Base-by-base conservation (phyloP, 2,113 vertebrate genomes). In the Deroptyus accipitrinus region DNA sequence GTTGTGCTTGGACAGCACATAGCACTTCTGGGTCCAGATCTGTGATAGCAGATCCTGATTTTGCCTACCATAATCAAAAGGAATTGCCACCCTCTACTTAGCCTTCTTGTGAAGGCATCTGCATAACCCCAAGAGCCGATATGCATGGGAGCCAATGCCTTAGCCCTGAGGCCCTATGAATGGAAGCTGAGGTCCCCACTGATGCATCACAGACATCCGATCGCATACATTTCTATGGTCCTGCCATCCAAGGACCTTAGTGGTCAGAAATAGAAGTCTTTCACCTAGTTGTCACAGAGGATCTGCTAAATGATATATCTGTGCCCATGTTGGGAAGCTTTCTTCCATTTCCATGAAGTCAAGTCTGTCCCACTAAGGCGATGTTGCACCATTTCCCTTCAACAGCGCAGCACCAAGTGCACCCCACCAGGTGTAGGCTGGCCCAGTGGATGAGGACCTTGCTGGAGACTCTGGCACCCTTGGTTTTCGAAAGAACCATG, bases 261-360 rank as follows among this genome's bases (percentile, higher is more conserved):
- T 33, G 8, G 16, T 35, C 84, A 73, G 78, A 90, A 89, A 63
- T 23, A 9, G 0, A 22, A 68, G 27, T 74, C 57, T 68, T 75
- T n/a, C 23, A 61, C 30, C 30, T 6, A n/a, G 41, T n/a, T 23
- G 37, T 25, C n/a, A 13, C 55, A 48, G 31, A 69, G 17, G 22
- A 70, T 25, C 27, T 35, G 24, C 0, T 0, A 39, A 82, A 55
- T 5, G 1, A 28, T 10, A 2, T 4, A 3, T n/a, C 55, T 17
- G 0, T 9, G 16, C 7, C 70, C 13, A 2, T 1, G 0, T 3
- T 44, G 48, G 51, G 35, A 68, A 68, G 28, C 39, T 9, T 61
- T 11, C 4, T 37, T 23, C 49, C 17, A 2, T 17, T 62, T 66
- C 70, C 11, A 11, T 10, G 33, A 51, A 42, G 30, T 28, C 7